These are phyloP conservation scores for Clepsis dumicolana DNA, from an alignment of 2,888 invertebrate genomes.

Conservation along the genomic window DNA sequence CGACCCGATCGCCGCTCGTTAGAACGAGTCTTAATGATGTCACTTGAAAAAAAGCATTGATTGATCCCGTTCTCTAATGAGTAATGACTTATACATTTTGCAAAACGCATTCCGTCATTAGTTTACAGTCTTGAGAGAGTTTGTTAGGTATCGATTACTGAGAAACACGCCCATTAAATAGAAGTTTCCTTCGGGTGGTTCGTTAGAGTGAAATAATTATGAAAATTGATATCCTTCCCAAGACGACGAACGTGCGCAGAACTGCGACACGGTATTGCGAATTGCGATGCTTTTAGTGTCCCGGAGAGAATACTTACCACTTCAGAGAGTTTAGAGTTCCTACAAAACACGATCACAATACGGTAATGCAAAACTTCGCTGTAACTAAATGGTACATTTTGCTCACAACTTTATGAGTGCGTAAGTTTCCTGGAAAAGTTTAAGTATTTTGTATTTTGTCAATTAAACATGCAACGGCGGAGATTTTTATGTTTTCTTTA, in stretches of 20 bases:
- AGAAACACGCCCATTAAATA: slow-evolving; percentile 15
- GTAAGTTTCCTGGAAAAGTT: too few relatives aligned
- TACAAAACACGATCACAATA: too few relatives aligned
- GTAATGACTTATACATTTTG: slow-evolving; percentile 15
- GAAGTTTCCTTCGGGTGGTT: background rate
- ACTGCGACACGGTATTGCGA: too few relatives aligned
- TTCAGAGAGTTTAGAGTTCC: too few relatives aligned
- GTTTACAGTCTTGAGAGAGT: slow-evolving; percentile 12
- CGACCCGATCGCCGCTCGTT: slow-evolving; percentile 12
- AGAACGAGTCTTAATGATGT: slow-evolving; percentile 26
- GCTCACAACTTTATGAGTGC: too few relatives aligned
- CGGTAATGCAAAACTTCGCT: too few relatives aligned
- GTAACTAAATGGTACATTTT: too few relatives aligned
- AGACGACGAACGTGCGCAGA: background rate
- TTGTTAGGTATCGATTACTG: slow-evolving; percentile 13
- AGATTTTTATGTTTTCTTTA: too few relatives aligned
- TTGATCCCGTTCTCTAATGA: slow-evolving; percentile 27
- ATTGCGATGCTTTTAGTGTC: too few relatives aligned
- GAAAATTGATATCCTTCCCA: background rate
- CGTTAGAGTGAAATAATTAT: background rate
- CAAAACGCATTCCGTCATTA: slow-evolving; percentile 28
- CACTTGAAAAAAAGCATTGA: slow-evolving; percentile 30
- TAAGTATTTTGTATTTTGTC: too few relatives aligned
- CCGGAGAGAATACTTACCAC: too few relatives aligned
- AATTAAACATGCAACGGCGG: too few relatives aligned